A percentile compares a stretch with the other conserved stretches of the same genome.
phyloP scores from a whole-genome alignment of 2,797 vertebrate species.

The Poecilia wingei region DNA sequence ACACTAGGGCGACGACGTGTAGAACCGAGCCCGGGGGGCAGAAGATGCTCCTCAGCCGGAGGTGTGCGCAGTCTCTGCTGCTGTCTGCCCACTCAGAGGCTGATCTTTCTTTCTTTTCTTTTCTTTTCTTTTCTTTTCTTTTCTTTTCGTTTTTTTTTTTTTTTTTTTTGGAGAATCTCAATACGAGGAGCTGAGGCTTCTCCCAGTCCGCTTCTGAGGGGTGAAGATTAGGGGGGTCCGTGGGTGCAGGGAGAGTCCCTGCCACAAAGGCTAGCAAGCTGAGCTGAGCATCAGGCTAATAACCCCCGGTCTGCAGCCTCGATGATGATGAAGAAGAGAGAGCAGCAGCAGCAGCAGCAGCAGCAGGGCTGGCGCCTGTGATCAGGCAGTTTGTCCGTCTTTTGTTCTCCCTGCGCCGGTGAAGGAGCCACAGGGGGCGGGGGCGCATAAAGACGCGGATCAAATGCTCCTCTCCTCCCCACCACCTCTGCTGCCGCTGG shows the following conservation, averaged over 20 bases:
- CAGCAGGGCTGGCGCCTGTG: conserved; percentile 42
- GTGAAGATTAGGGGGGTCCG: conserved; percentile 62
- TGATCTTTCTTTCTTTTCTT: not conserved
- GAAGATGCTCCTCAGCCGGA: conserved; percentile 61
- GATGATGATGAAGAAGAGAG: conserved; percentile 35
- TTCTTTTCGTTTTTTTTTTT: too few relatives aligned
- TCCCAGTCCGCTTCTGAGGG: conserved; percentile 52
- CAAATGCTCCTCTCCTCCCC: conserved; percentile 46
- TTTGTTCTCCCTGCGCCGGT: conserved; percentile 60
- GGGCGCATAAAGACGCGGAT: conserved; percentile 44
- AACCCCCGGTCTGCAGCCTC: conserved; percentile 46
- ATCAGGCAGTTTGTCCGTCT: conserved; percentile 56
- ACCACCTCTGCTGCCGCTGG: conserved; percentile 71
- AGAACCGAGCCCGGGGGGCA: conserved; percentile 20
- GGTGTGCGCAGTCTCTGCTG: conserved; percentile 62
- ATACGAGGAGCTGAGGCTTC: conserved; percentile 58
- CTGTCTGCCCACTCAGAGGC: conserved; percentile 38
- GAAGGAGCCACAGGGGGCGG: conserved; percentile 45
- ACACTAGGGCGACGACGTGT: conserved; percentile 58
- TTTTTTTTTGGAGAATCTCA: conserved; percentile 39
- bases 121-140: too few relatives aligned
- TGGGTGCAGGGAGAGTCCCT: conserved; percentile 70
- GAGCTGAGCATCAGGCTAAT: conserved; percentile 72
- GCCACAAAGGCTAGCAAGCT: conserved; percentile 74
- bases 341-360: not conserved